Evolutionary conservation across 2,113 vertebrate species (phyloP), one percentile per base, ranked within the genome.

Genomic region (Actenoides lindsayi): DNA sequence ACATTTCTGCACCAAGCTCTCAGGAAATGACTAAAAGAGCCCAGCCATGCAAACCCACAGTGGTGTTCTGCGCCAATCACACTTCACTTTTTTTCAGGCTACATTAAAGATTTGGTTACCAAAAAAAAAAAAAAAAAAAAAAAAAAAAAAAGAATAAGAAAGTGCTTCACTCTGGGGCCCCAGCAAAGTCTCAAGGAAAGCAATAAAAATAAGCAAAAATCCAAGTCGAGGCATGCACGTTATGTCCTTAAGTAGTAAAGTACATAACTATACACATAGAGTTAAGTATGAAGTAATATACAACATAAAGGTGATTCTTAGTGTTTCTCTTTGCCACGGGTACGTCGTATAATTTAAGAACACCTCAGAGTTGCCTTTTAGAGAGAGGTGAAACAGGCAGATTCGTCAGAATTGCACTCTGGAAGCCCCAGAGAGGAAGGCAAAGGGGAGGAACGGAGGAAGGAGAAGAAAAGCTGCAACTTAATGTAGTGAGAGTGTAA

Each of bases 21-120:
- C 97, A 98, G 97, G 98, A 98, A 98, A 97, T 98, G 94, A 97
- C 96, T 94, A 97, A 95, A 97, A 96, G 92, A 97, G 92, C 69
- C 39, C 91, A 91, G 86, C 77, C 94, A 89, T 96, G 92, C 98
- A 98, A 97, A 94, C 87, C 94, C 97, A 96, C 95, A 91, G 64
- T 46, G 84, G 80, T 18, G 57, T 60, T 87, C 87, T 93, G 87
- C 63, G 33, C 93, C 91, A 97, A 97, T 95, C 87, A 95, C 87
- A 87, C 92, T 95, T 96, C 87, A 20, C 91, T 85, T 84, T 93
- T 50, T 83, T 73, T 96, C 71, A 90, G 73, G 57, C 95, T 75
- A 77, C 87, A 95, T 95, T 90, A 90, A 91, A 97, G 35, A 84
- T 59, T 75, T 69, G 71, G 70, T 96, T 95, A 37, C 93, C 96